Evolutionary conservation across 2,113 vertebrate species (phyloP).

Genomic region (Dicrurus megarhynchus): DNA sequence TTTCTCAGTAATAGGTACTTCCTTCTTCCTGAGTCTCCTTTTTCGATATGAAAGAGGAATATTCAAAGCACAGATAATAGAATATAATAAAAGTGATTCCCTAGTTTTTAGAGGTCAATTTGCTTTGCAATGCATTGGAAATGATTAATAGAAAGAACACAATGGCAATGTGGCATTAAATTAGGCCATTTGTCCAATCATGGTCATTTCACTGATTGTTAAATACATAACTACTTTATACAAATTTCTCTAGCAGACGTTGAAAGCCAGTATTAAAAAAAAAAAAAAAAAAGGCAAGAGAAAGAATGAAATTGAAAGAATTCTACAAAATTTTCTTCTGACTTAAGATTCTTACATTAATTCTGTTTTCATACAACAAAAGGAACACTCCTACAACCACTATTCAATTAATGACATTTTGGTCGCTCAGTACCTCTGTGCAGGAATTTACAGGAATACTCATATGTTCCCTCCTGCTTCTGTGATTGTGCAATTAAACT

Average conservation of each 20-base stretch:
- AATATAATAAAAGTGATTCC: neutral
- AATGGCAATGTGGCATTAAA: neutral
- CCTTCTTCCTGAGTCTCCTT: neutral
- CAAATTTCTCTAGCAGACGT: neutral
- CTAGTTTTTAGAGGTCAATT: neutral
- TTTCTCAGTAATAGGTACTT: constrained; percentile 3
- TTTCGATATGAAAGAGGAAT: neutral
- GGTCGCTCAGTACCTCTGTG: fast-evolving
- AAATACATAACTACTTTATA: neutral
- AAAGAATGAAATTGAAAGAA: neutral
- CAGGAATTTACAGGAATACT: neutral
- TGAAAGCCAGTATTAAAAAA: neutral
- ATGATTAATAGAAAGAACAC: neutral
- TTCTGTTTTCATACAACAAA: neutral
- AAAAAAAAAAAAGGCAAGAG: neutral
- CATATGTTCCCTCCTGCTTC: neutral
- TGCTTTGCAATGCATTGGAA: neutral
- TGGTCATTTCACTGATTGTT: neutral
- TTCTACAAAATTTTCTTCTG: neutral
- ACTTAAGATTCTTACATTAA: neutral
- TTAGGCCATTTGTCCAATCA: neutral
- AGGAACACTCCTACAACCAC: neutral
- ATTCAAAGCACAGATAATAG: neutral
- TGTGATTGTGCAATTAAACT: neutral
- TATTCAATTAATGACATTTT: neutral